Evolutionary conservation across 1,140 invertebrate species (phyloP), one percentile per base, ranked within the genome.

Genomic region (Drosophila santomea): DNA sequence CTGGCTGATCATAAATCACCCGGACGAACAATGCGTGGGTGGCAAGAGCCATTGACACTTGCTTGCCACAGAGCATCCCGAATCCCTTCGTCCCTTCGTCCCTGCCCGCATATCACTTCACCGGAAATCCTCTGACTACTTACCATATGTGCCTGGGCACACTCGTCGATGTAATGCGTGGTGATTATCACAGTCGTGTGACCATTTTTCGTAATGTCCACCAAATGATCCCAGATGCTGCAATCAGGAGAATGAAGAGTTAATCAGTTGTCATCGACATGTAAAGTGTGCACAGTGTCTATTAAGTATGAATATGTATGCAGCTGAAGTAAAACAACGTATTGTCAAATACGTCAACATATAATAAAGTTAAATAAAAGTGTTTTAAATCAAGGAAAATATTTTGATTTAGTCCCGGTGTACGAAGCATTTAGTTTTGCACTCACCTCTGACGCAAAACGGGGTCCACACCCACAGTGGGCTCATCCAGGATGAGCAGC

Each of bases 131-230:
- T 38, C 10, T 41, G 0, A 35, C 81, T 54, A 94, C 94, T 95
- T 93, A 96, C 95, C 79, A 96, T 94, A 85, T 95, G 94, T 11
- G 97, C 98, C 93, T 99, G 97, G 69, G 97, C 95, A 2, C 98
- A 98, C 93, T 99, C 98, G 92, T 99, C 98, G 64, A 99, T 99
- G 89, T 99, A 99, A 93, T 99, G 98, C 11, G 98, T 99, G 1
- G 98, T 99, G 61, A 99, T 98, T 63, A 99, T 98, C 38, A 99
- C 97, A 10, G 98, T 99, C 20, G 96, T 98, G 66, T 95, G 95
- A n/a, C 96, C 95, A 78, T 95, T 96, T 91, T 96, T 96, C 0
- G 97, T 97, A 39, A 99, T 96, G 11, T 97, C 95, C 14, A 98
- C 96, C 69, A 99, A 93, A 93, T 99, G 97, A 83, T 98, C 96